Conservation (phyloP, 2,797 vertebrate species). For the Valencia hispanica region DNA sequence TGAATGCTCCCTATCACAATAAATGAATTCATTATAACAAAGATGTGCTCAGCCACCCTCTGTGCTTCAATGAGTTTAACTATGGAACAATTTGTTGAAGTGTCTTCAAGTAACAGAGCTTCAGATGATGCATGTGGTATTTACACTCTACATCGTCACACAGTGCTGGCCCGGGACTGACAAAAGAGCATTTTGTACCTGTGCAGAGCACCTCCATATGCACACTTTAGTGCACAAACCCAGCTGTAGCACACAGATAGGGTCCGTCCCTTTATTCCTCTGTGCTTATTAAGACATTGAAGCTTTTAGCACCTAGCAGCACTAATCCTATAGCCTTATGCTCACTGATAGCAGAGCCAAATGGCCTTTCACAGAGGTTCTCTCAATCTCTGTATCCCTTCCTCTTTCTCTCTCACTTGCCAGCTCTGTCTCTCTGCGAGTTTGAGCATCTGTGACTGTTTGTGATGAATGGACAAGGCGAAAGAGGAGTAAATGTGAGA, state of each 20-base stretch:
- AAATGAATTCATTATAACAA: conserved; percentile 74
- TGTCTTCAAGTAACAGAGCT: conserved; percentile 65
- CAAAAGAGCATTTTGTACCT: conserved; percentile 53
- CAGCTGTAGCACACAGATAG: conserved; percentile 51
- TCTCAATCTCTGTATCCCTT: conserved; percentile 13
- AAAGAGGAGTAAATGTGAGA: conserved; percentile 66
- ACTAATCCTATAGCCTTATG: conserved; percentile 78
- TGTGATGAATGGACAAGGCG: conserved; percentile 69
- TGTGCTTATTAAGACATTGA: conserved; percentile 73
- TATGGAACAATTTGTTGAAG: conserved; percentile 67
- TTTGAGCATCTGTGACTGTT: conserved; percentile 57
- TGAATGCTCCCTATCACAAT: conserved; percentile 68
- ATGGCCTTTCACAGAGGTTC: conserved; percentile 58
- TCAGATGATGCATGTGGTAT: conserved; percentile 66
- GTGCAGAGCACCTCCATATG: conserved; percentile 46
- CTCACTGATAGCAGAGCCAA: conserved; percentile 65
- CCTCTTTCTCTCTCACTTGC: conserved; percentile 10
- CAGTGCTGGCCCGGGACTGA: conserved; percentile 49
- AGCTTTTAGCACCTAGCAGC: conserved; percentile 78
- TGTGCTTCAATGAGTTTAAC: conserved; percentile 68
- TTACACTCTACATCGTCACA: conserved; percentile 68
- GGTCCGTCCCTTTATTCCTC: conserved; percentile 39
- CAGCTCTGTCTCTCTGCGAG: conserved; percentile 33
- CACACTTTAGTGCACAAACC: conserved; percentile 32
- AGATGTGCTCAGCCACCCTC: conserved; percentile 70